Base-by-base conservation (phyloP, 2,113 vertebrate genomes). In the Ictalurus furcatus region DNA sequence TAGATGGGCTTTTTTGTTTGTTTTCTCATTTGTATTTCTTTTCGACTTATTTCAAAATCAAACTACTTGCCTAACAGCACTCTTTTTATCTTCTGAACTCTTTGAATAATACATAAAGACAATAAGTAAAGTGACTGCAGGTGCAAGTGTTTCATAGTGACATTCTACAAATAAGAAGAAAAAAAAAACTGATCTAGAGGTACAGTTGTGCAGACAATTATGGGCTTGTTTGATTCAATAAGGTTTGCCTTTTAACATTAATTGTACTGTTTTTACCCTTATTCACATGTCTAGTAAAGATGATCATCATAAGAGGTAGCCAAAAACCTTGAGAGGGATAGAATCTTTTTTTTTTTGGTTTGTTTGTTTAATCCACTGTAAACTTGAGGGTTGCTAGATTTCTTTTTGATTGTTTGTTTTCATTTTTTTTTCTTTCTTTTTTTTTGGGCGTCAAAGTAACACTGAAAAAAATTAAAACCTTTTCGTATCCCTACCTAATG, bases 241-340 rank as follows among this genome's bases (percentile, higher is more conserved):
- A 95, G 93, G 96, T 98, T 98, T 98, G 97, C 97, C 97, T 99
- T 96, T 98, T 98, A 98, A 98, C 97, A 98, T 96, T 96, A 97
- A 97, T 95, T 97, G 96, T 97, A 97, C 96, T 97, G 95, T 98
- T 97, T 97, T 92, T 95, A 96, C 97, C 97, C 95, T 94, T 97
- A 96, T 97, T 97, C 97, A 97, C 96, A 93, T 96, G 97, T 98
- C 96, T 98, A 97, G 97, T 97, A 95, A 96, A 90, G 96, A 97
- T 95, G 96, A 97, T 90, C 95, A 95, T 97, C 97, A 97, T 95
- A 96, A 95, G 96, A 96, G 95, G 96, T 97, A 97, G 97, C 96
- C 96, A 96, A 94, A 96, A 95, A 95, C 88, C 93, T 88, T 88
- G 92, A 93, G 92, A 96, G 93, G 95, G 88, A 95, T 97, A 95